These are phyloP conservation scores for Megaustenia siamemsis DNA, from an alignment of 2,888 invertebrate genomes.

Conservation along the genomic window DNA sequence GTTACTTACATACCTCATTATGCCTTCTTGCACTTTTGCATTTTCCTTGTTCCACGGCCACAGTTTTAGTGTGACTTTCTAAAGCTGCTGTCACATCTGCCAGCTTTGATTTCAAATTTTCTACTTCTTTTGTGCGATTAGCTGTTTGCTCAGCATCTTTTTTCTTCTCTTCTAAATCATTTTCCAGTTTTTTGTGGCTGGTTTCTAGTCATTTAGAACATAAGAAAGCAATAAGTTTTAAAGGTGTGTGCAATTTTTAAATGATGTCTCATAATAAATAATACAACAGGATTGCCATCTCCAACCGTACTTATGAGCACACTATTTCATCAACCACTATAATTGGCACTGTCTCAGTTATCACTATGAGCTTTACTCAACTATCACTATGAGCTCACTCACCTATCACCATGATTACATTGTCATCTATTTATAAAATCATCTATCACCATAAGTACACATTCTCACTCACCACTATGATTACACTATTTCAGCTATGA, in stretches of 20 bases:
- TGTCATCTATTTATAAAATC: no score
- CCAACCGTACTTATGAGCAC: no score
- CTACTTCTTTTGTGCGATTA: constrained; percentile 64
- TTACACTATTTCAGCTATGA: not conserved
- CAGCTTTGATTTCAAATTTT: constrained; percentile 63
- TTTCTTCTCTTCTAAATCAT: constrained; percentile 67
- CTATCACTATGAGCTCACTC: no score
- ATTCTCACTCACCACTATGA: not conserved
- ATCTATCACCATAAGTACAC: not conserved
- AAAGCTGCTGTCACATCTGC: constrained; percentile 67
- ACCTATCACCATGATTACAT: no score
- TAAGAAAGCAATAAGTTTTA: not conserved
- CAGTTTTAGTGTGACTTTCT: constrained; percentile 65
- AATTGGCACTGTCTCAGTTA: no score
- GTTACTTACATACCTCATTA: constrained; percentile 67
- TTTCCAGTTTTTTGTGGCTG: constrained; percentile 62
- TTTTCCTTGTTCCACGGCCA: constrained; percentile 73
- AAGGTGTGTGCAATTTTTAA: not conserved
- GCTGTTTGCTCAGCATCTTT: constrained; percentile 63
- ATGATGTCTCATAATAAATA: no score
- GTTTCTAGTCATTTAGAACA: constrained; percentile 58
- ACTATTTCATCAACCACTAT: no score
- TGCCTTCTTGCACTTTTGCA: constrained; percentile 74
- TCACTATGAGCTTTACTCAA: no score
- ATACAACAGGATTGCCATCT: no score